Base-by-base conservation (phyloP, 2,888 invertebrate genomes). In the Poecilus cupreus region DNA sequence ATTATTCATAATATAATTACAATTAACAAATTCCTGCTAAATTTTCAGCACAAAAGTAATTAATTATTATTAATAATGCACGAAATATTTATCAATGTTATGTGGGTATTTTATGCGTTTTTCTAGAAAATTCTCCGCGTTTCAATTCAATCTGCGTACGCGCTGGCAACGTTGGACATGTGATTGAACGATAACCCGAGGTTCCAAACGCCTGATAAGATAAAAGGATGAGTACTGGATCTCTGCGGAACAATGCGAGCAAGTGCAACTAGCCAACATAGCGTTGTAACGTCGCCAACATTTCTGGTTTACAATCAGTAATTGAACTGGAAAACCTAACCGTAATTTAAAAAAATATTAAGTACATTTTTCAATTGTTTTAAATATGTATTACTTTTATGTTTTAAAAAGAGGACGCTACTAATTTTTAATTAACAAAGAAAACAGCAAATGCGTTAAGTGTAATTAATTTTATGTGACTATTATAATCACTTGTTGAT, bases 171-270 rank as follows among this genome's bases (percentile, higher is more conserved):
- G 84, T 83, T 84, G 86, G 85, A 84, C 86, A 85, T 86, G 85
- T 85, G 87, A 87, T 87, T 86, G 85, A 84, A 83, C 84, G 87
- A 87, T 87, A 87, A 87, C 87, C 86, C 86, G 81, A 79, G 84
- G 83, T 86, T 85, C 85, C 84, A 86, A 80, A 86, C 85, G 82
- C 18, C 84, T 84, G 84, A 83, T 82, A 83, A 83, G 87, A 87
- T 87, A 87, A 87, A 85, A 85, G 85, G 85, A 84, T 81, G 82
- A 81, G 72, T 22, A 46, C 60, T 26, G 60, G 8, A 60, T 54
- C 22, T 24, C 22, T 60, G 13, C n/a, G 26, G 22, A 60, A 60
- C 51, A 51, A 18, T 10, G 51, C 43, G 24, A 10, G 16, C 60
- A 60, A 60, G 60, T 60, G 16, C 60, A 60, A 60, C 24, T 60